Base-by-base conservation (phyloP, 1,140 invertebrate genomes). In the Zaprionus camerounensis region DNA sequence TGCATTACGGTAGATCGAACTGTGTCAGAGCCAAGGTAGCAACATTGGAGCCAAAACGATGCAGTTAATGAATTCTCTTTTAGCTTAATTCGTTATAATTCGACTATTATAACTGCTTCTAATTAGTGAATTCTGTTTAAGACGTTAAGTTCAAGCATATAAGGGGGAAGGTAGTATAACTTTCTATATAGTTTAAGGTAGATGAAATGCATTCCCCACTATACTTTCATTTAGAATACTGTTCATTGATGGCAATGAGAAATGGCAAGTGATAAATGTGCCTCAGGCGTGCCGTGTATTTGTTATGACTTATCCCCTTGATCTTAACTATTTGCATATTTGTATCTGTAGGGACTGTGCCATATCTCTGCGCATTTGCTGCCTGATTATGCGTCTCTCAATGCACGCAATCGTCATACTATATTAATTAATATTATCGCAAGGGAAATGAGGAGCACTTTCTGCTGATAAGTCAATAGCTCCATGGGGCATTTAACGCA, bases 401-500 rank as follows among this genome's bases (percentile, higher is more conserved):
- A 31, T 31, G 28, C 7, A 26, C 28, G 7, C 28, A 9, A 76
- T 41, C 59, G 38, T 62, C 70, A 55, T 77, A 80, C 77, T 86
- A 87, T 83, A 15, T n/a, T 82, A 80, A 78, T 82, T 77, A 84
- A 86, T 88, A 83, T 80, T 88, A 88, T 86, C 44, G 41, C 41
- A 1, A n/a, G 41, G 41, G 15, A 85, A 71, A 87, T 66, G 72
- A 55, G 41, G 26, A 67, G 56, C 46, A 58, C 28, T 81, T 72
- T 46, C 55, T 58, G 68, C 65, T 74, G 83, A 86, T 86, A 86
- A 86, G 65, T 66, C 79, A 73, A 71, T 67, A 38, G 72, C 69
- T 61, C 71, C 76, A 80, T 82, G 80, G 78, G 78, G 84, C 87
- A 91, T 83, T 91, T 83, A 91, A 91, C 82, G 82, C 87, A 24